phyloP scores from a whole-genome alignment of 1,140 invertebrate genomes.

The Rhopalosiphum maidis region DNA sequence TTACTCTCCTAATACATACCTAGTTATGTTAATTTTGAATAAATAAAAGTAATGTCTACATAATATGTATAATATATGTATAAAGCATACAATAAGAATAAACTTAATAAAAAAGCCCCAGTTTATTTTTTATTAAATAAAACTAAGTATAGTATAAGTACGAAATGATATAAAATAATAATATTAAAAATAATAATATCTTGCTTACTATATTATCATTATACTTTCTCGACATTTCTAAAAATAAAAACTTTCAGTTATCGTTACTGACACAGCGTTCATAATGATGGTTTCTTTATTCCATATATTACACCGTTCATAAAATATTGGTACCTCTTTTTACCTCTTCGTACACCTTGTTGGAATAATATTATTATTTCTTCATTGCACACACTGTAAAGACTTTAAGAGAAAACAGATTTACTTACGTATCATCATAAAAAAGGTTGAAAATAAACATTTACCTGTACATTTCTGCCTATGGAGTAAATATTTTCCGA shows the following conservation, averaged over 20 bases:
- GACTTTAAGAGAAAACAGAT: background rate
- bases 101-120: background rate
- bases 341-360: background rate
- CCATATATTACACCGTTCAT: background rate
- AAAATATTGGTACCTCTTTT: background rate
- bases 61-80: too few relatives aligned
- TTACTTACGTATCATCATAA: background rate
- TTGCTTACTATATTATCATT: background rate
- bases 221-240: background rate
- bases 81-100: too few relatives aligned
- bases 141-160: background rate
- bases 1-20: background rate
- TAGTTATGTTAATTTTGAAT: background rate
- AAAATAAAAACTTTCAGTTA: background rate
- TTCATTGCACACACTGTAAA: background rate
- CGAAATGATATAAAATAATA: background rate
- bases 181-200: background rate
- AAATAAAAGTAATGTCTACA: background rate
- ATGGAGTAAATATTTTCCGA: background rate
- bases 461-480: background rate
- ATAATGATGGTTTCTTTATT: background rate
- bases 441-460: background rate
- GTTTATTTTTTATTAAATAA: background rate
- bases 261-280: background rate
- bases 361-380: background rate